phyloP scores from a whole-genome alignment of 2,888 invertebrate genomes.

The Acanthosepion esculentum region DNA sequence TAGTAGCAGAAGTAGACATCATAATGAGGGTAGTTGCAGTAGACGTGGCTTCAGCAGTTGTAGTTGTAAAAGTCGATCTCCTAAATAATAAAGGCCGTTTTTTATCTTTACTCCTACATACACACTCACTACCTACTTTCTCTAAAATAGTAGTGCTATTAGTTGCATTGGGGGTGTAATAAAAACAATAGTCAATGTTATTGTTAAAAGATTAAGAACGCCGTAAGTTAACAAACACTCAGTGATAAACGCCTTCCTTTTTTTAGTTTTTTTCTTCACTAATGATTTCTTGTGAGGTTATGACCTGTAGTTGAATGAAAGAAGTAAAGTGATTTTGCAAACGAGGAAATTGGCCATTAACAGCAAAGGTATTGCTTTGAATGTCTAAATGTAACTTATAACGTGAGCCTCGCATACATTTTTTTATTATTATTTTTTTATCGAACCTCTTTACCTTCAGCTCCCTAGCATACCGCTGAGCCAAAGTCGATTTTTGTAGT shows the following conservation, averaged over 20 bases:
- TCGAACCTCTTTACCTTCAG: background rate
- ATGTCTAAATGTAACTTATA: no score
- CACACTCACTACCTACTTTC: background rate
- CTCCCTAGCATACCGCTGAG: background rate
- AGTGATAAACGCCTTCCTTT: no score
- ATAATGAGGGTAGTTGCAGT: background rate
- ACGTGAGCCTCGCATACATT: no score
- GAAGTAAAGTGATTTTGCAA: no score
- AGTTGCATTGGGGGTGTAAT: background rate
- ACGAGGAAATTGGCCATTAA: no score
- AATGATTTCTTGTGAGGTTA: no score
- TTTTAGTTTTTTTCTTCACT: no score
- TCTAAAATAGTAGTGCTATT: background rate
- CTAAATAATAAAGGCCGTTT: background rate
- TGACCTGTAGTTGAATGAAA: no score
- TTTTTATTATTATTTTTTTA: no score
- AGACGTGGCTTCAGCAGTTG: background rate
- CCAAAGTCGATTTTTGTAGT: background rate
- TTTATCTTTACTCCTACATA: background rate
- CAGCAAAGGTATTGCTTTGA: no score
- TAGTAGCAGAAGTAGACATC: background rate
- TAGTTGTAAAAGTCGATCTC: background rate
- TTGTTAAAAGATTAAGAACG: background rate
- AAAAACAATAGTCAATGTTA: background rate
- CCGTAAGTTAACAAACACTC: no score